Evolutionary conservation across 2,797 vertebrate genomes (phyloP), one percentile per base, ranked within the genome.

Genomic region (Pantherophis vulpinus): DNA sequence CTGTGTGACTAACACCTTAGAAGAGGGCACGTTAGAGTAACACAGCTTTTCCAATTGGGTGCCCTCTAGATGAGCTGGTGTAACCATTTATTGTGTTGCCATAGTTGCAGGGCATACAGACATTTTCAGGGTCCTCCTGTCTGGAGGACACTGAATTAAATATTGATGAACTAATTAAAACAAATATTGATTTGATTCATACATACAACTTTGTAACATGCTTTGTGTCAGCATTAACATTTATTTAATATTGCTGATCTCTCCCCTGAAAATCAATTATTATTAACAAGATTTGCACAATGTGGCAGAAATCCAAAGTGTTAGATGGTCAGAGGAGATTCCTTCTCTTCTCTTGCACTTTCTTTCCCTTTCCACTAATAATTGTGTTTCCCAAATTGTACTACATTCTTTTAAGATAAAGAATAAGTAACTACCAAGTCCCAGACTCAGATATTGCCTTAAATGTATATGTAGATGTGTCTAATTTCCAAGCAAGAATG

Each of bases 341-440:
- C 92, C 0, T 0, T 89, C 88, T 0, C 0, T 58, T 93, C 54
- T 56, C 32, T n/a, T 63, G 16, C 92, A 86, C 42, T 89, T 91
- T 42, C 89, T 94, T 93, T 87, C 12, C 18, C 56, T 91, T 8
- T 29, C 25, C 59, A 27, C 86, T 94, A 94, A 95, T 87, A 61
- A 88, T 32, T 20, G 32, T 37, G 16, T 20, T 79, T 42, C 18
- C 70, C n/a, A 79, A 37, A 37, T 42, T 79, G 70, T 79, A 79
- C 70, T 79, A 37, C 70, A 79, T 37, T 79, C 7, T 79, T 79
- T 37, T 79, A 79, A 79, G 16, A 37, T 79, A 79, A 37, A 5
- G 25, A 11, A 42, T 11, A 55, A 1, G 2, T 12, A 23, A 51
- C 27, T 16, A 42, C n/a, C 2, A 2, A 42, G 32, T 42, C 42